Conservation (phyloP, 2,797 vertebrate genomes). For the Manis crassicaudata region DNA sequence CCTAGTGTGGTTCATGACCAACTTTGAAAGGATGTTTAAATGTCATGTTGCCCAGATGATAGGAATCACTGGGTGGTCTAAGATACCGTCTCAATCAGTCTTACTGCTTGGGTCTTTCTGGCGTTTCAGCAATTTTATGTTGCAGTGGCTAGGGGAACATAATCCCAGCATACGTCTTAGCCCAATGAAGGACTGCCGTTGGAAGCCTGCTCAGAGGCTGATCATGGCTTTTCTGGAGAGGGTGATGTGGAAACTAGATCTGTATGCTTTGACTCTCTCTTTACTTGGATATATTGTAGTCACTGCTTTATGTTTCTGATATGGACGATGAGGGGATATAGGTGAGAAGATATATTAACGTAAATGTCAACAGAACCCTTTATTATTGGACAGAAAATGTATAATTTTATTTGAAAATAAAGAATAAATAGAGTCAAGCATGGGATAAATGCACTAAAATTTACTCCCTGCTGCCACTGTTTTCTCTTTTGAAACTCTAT, state of each 20-base stretch:
- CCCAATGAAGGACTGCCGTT: not conserved
- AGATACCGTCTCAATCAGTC: not conserved
- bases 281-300: not conserved
- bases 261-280: not conserved
- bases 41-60: not conserved
- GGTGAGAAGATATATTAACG: not conserved
- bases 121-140: too few species aligned
- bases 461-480: not conserved
- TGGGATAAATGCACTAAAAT: not conserved
- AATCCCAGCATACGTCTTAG: not conserved
- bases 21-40: not conserved
- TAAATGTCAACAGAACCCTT: not conserved
- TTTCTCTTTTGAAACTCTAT: slow-evolving; percentile 27
- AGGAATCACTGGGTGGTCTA: not conserved
- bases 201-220: not conserved
- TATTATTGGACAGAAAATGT: not conserved
- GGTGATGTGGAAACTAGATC: not conserved
- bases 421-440: not conserved
- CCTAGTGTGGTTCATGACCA: not conserved
- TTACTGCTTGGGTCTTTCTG: not conserved
- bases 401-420: slow-evolving; percentile 61
- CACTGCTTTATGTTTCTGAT: not conserved
- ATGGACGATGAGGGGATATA: not conserved
- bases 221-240: not conserved
- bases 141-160: not conserved